Evolutionary conservation across 1,140 invertebrate genomes (phyloP).

Genomic region (Drosophila virilis): DNA sequence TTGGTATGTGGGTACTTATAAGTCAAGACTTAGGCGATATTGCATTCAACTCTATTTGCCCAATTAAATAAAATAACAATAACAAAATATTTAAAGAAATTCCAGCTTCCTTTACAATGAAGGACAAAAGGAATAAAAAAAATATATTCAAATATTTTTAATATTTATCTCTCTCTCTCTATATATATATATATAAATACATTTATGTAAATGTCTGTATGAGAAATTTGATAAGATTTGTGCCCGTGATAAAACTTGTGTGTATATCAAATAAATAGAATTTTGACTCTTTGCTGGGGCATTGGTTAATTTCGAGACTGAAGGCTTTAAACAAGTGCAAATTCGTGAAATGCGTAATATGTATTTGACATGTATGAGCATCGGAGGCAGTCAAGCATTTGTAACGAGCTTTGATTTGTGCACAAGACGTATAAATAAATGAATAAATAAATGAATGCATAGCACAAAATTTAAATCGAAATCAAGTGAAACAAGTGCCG

Average conservation of each 20-base stretch:
- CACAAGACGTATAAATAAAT: conserved; percentile 21
- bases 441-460: conserved; percentile 31
- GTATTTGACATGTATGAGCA: conserved; percentile 11
- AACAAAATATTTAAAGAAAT: no score
- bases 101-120: no score
- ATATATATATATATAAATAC: no score
- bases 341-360: background rate
- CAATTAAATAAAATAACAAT: no score
- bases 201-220: no score
- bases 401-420: conserved; percentile 60
- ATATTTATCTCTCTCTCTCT: no score
- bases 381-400: conserved; percentile 14
- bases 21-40: no score
- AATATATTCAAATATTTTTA: no score
- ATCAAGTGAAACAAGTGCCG: conserved; percentile 1
- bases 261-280: background rate
- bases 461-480: conserved; percentile 25
- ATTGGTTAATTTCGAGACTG: background rate
- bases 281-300: conserved; percentile 47
- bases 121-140: no score
- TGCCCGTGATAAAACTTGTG: background rate
- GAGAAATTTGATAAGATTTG: no score
- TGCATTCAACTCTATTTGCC: no score
- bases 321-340: conserved; percentile 3
- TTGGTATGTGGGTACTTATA: no score